Conservation (phyloP, 1,140 invertebrate genomes). For the Hesperophylax magnus region DNA sequence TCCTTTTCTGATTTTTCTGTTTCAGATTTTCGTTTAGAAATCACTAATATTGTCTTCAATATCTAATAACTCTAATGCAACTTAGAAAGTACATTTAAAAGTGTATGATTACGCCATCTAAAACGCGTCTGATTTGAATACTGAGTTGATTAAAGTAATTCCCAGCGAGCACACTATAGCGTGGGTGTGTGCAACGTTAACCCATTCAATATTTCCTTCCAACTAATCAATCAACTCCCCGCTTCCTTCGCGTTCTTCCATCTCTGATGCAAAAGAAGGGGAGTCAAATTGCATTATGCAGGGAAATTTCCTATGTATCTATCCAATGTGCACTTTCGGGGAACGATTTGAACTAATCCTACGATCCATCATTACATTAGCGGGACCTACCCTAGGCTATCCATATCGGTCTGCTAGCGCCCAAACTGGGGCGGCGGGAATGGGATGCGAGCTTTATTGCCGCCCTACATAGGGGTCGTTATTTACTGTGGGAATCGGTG, state of each 20-base stretch:
- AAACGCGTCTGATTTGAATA: slow-evolving; percentile 31
- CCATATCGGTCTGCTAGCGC: slow-evolving; percentile 19
- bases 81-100: too few species aligned
- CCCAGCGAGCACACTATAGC: background rate
- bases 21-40: too few species aligned
- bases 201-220: slow-evolving; percentile 54
- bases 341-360: slow-evolving; percentile 59
- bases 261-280: slow-evolving; percentile 47
- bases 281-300: slow-evolving; percentile 58
- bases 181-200: slow-evolving; percentile 43
- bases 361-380: slow-evolving; percentile 59
- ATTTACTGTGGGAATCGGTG: background rate
- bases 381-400: slow-evolving; percentile 50
- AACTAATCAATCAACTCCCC: slow-evolving; percentile 56
- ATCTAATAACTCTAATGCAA: too few species aligned
- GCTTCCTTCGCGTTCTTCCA: slow-evolving; percentile 3
- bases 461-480: slow-evolving; percentile 10
- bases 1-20: too few species aligned
- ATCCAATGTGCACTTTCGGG: slow-evolving; percentile 56
- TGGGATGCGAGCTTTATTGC: slow-evolving; percentile 11
- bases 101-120: too few species aligned
- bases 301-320: slow-evolving; percentile 59
- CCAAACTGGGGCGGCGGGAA: background rate
- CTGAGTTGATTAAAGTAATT: slow-evolving; percentile 40
- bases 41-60: too few species aligned